Evolutionary conservation across 2,888 invertebrate genomes (phyloP).

Genomic region (Agrypnus murinus): DNA sequence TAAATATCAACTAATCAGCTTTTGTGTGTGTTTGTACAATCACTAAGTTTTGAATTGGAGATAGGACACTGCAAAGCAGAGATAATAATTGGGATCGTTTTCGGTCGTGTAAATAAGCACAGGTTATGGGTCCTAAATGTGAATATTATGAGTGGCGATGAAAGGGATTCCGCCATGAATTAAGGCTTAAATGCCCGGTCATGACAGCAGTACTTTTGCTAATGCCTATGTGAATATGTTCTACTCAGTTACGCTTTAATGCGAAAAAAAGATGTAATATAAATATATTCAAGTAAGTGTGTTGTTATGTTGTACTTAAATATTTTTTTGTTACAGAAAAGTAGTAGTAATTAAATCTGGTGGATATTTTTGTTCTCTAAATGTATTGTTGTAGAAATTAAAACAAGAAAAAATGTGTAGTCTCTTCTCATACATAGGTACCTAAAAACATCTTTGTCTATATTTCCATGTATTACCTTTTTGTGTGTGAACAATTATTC

Average conservation of each 20-base stretch:
- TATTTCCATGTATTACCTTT: too few species aligned
- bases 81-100: slow-evolving; percentile 35
- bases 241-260: slow-evolving; percentile 12
- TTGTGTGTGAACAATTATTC: too few species aligned
- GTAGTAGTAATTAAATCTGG: too few species aligned
- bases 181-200: slow-evolving; percentile 30
- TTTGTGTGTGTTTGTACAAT: slow-evolving; percentile 29
- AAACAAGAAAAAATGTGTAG: too few species aligned
- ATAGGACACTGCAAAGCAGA: slow-evolving; percentile 30
- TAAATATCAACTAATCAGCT: slow-evolving; percentile 33
- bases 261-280: too few species aligned
- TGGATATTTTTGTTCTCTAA: too few species aligned
- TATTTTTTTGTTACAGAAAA: too few species aligned
- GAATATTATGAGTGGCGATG: slow-evolving; percentile 36
- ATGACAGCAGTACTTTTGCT: slow-evolving; percentile 35
- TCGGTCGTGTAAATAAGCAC: slow-evolving; percentile 35
- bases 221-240: slow-evolving; percentile 31
- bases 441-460: too few species aligned
- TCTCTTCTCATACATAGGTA: too few species aligned
- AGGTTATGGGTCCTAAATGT: slow-evolving; percentile 31
- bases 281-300: too few species aligned
- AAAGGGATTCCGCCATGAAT: slow-evolving; percentile 33
- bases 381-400: too few species aligned
- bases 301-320: too few species aligned
- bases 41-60: slow-evolving; percentile 26